A percentile compares a stretch with the other conserved stretches of the same genome.
Evolutionary conservation across 2,797 vertebrate genomes (phyloP).

Genomic region (Lepidocolaptes lacrymiger): DNA sequence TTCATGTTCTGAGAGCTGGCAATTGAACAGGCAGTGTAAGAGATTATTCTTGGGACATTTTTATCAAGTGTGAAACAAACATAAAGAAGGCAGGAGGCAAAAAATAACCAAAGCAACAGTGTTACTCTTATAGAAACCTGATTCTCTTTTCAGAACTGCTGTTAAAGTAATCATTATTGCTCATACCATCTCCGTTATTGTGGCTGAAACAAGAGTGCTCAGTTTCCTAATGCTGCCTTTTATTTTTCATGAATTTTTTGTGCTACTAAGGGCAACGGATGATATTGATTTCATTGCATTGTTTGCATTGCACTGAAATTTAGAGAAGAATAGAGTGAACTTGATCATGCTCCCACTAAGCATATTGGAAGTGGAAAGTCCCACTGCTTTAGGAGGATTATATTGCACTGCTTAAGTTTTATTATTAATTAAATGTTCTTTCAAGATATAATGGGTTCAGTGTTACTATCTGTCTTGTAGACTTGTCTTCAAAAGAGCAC

Average conservation of each 20-base stretch:
- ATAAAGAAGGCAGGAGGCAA: not conserved
- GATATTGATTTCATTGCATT: not conserved
- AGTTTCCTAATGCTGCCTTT: not conserved
- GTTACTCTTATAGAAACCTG: not conserved
- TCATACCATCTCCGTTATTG: not conserved
- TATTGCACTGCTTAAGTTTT: not conserved
- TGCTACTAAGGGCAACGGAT: not conserved
- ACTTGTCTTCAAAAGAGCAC: not conserved
- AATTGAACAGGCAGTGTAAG: not conserved
- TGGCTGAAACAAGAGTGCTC: not conserved
- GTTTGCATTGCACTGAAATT: not conserved
- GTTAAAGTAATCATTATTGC: not conserved
- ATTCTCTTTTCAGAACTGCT: not conserved
- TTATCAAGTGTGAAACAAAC: conserved; percentile 40
- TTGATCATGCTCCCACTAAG: not conserved
- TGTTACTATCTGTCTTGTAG: not conserved
- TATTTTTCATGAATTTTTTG: not conserved
- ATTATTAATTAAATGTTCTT: conserved; percentile 13
- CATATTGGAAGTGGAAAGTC: not conserved
- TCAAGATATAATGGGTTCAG: not conserved
- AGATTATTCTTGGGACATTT: conserved; percentile 38
- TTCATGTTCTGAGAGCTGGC: conserved; percentile 68
- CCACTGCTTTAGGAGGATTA: not conserved
- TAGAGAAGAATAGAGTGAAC: not conserved
- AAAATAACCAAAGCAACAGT: not conserved